Evolutionary conservation across 2,797 vertebrate genomes (phyloP).

Genomic region (Sebastes umbrosus): DNA sequence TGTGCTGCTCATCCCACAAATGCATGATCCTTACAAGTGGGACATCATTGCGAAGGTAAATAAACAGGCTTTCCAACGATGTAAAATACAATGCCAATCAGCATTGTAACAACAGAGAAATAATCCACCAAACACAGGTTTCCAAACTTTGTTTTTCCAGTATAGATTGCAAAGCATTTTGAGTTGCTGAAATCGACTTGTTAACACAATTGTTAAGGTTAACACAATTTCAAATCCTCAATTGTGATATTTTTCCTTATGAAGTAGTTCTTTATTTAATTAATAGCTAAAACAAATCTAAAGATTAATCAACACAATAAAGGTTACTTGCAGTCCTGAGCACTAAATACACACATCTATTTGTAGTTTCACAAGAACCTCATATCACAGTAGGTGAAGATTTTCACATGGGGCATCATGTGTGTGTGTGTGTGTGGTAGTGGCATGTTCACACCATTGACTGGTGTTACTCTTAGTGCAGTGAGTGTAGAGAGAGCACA

Average conservation of each 20-base stretch:
- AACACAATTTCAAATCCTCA: neutral
- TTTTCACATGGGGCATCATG: neutral
- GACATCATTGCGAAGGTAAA: too few species aligned
- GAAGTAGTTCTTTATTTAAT: neutral
- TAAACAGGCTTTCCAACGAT: too few species aligned
- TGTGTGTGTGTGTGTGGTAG: neutral
- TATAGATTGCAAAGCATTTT: neutral
- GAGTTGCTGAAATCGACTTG: neutral
- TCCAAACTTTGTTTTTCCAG: too few species aligned
- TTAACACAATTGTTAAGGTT: neutral
- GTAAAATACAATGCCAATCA: too few species aligned
- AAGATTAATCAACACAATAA: neutral
- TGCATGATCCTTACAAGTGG: too few species aligned
- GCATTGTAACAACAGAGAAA: too few species aligned
- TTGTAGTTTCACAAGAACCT: neutral
- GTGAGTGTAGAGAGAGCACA: constrained; percentile 44
- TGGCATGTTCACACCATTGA: constrained; percentile 53
- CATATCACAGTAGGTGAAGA: neutral
- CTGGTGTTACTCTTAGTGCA: constrained; percentile 79
- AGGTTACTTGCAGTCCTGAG: neutral
- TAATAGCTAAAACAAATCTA: neutral
- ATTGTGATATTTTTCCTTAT: neutral
- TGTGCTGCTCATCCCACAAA: too few species aligned
- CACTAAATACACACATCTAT: neutral
- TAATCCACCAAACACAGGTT: too few species aligned